Conservation (phyloP, 2,797 vertebrate genomes). For the Sparus aurata region DNA sequence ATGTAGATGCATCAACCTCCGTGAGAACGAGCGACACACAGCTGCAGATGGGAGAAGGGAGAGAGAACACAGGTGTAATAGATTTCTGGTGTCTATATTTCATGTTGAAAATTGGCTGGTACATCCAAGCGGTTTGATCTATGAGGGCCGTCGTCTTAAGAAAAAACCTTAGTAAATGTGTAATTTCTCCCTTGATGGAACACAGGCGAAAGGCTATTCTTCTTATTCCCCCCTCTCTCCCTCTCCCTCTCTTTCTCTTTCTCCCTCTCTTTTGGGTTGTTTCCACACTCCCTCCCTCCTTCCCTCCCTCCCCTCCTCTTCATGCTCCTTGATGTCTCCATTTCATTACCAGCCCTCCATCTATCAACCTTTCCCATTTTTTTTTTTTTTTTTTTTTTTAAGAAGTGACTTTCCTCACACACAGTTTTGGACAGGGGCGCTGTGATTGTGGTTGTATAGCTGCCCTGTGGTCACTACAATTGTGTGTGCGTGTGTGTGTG, state of each 20-base stretch:
- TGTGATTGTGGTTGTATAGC: slow-evolving; percentile 63
- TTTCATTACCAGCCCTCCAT: slow-evolving; percentile 98
- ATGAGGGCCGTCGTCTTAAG: slow-evolving; percentile 99
- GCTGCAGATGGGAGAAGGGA: slow-evolving; percentile 66
- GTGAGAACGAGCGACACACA: slow-evolving; percentile 63
- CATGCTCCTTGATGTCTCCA: slow-evolving; percentile 99
- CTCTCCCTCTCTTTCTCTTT: slow-evolving; percentile 80
- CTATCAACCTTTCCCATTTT: slow-evolving; percentile 91
- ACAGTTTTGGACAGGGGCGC: slow-evolving; percentile 67
- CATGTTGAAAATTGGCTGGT: slow-evolving; percentile 99
- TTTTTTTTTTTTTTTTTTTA: slow-evolving; percentile 79
- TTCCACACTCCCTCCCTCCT: slow-evolving; percentile 68
- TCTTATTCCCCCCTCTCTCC: slow-evolving; percentile 86
- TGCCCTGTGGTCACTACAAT: slow-evolving; percentile 31
- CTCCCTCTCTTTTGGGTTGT: slow-evolving; percentile 86
- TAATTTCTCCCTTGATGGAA: slow-evolving; percentile 99
- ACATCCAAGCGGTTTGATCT: slow-evolving; percentile 97
- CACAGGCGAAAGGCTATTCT: slow-evolving; percentile 97
- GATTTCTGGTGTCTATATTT: slow-evolving; percentile 99
- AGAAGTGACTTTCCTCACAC: slow-evolving; percentile 92
- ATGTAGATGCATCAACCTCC: slow-evolving; percentile 71
- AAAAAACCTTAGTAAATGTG: slow-evolving; percentile 99
- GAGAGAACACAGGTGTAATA: slow-evolving; percentile 93
- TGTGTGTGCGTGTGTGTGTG: slow-evolving; percentile 52
- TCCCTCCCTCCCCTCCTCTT: slow-evolving; percentile 90